Base-by-base conservation (phyloP, 2,888 invertebrate genomes). In the Anthophora plumipes region DNA sequence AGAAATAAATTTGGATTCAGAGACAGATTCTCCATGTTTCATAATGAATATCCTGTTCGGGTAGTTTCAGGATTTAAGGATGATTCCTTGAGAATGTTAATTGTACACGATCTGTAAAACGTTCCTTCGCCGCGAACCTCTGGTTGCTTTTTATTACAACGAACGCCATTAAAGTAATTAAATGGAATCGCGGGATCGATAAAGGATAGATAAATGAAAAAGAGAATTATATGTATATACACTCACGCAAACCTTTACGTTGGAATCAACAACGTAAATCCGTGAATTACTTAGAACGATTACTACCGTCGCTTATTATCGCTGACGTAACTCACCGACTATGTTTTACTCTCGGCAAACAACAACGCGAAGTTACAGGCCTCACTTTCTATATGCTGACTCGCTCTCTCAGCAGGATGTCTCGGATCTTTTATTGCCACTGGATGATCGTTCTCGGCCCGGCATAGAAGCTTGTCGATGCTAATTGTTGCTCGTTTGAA, bases 361-460 rank as follows among this genome's bases (percentile, higher is more conserved):
- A 67, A 71, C 74, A 69, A 73, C 77, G 64, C 71, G 67, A 73
- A 55, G 60, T 48, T 52, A 54, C 78, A 79, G 81, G 66, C 80
- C 79, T 79, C 84, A 83, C 89, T 88, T 88, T 88, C 87, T 87
- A 86, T 71, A 43, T 61, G 79, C 77, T 82, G 88, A 88, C 79
- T 85, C 79, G 73, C 61, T 39, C 75, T 55, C 73, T 46, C 70
- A 73, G 68, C 74, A 85, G 84, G 70, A 76, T 55, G 71, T 55
- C 64, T 69, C 57, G 31, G 46, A 50, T 50, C 68, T 73, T 59
- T 60, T 69, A 80, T 79, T 71, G 66, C 59, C 63, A 39, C 73
- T 31, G 54, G 60, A 70, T 71, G 80, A 85, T 76, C 54, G 73
- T 50, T 59, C 48, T 20, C 68, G 71, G 63, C 39, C 37, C 41